A percentile compares a stretch with the other conserved stretches of the same genome.
phyloP scores from a whole-genome alignment of 2,113 vertebrate species.

The Thryonomys swinderianus region DNA sequence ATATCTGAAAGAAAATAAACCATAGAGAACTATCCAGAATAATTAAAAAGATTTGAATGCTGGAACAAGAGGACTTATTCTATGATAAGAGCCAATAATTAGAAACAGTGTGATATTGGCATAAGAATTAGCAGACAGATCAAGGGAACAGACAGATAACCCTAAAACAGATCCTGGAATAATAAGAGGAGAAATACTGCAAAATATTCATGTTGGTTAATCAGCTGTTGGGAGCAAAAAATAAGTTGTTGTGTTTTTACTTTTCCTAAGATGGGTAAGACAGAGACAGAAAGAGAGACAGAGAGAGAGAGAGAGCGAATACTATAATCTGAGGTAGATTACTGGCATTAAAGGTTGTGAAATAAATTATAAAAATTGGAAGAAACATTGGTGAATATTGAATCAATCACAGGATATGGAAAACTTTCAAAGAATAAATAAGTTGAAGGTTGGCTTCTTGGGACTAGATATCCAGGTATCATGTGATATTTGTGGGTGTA shows the following conservation, averaged over 20 bases:
- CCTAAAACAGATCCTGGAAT: conserved; percentile 63
- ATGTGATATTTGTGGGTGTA: background rate
- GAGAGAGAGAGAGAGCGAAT: background rate
- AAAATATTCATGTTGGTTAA: conserved; percentile 30
- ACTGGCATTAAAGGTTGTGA: background rate
- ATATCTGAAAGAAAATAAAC: conserved; percentile 52
- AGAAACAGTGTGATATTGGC: conserved; percentile 74
- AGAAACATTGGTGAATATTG: background rate
- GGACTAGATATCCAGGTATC: background rate
- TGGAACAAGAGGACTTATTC: conserved; percentile 69
- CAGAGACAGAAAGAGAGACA: background rate
- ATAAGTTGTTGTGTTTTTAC: background rate
- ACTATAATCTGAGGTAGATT: background rate
- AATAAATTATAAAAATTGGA: conserved; percentile 9
- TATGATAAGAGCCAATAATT: conserved; percentile 71
- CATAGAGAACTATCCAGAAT: conserved; percentile 57
- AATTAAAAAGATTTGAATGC: conserved; percentile 70
- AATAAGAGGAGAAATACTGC: conserved; percentile 42
- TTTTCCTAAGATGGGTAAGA: background rate
- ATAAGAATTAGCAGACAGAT: conserved; percentile 68
- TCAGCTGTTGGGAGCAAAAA: background rate
- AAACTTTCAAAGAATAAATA: background rate
- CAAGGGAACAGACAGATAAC: conserved; percentile 74
- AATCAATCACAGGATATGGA: conserved; percentile 1
- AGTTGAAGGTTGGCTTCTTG: background rate